A percentile compares a stretch with the other conserved stretches of the same genome.
phyloP scores from a whole-genome alignment of 1,140 invertebrate species.

The Drosophila orena region DNA sequence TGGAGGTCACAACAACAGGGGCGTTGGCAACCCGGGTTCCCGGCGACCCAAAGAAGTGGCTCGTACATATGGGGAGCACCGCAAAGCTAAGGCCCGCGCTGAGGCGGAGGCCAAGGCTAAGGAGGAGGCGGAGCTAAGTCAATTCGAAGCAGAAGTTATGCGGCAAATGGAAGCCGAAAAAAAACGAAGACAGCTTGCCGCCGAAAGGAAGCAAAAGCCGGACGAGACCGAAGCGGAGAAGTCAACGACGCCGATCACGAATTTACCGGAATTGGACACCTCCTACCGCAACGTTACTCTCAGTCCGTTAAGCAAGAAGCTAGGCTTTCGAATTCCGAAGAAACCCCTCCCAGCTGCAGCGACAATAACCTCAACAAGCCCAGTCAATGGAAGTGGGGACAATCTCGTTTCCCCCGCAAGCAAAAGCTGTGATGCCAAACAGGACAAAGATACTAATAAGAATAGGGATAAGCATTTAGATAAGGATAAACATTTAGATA shows the following conservation, averaged over 20 bases:
- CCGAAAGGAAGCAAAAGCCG: constrained; percentile 8
- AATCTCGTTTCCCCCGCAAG: background rate
- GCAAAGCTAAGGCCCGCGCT: constrained; percentile 54
- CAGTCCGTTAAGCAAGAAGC: constrained; percentile 30
- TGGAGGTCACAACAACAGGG: background rate
- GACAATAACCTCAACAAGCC: background rate
- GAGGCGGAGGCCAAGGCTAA: constrained; percentile 18
- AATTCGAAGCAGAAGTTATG: constrained; percentile 6
- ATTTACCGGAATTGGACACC: constrained; percentile 40
- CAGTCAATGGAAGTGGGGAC: background rate
- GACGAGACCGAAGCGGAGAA: background rate
- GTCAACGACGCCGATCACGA: background rate
- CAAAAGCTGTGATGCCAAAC: constrained; percentile 26
- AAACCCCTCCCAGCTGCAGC: constrained; percentile 10
- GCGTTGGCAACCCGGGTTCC: background rate
- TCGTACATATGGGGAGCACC: constrained; percentile 63
- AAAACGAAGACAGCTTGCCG: constrained; percentile 16
- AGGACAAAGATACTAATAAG: constrained; percentile 7
- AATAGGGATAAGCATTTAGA: background rate
- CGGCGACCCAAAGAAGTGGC: background rate
- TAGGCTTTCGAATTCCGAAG: constrained; percentile 62
- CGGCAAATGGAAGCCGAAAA: background rate
- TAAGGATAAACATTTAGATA: constrained; percentile 5
- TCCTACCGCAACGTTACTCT: constrained; percentile 43
- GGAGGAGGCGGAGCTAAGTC: constrained; percentile 11